A percentile compares a stretch with the other conserved stretches of the same genome.
phyloP scores from a whole-genome alignment of 1,140 invertebrate genomes.

The Drosophila quadrilineata region DNA sequence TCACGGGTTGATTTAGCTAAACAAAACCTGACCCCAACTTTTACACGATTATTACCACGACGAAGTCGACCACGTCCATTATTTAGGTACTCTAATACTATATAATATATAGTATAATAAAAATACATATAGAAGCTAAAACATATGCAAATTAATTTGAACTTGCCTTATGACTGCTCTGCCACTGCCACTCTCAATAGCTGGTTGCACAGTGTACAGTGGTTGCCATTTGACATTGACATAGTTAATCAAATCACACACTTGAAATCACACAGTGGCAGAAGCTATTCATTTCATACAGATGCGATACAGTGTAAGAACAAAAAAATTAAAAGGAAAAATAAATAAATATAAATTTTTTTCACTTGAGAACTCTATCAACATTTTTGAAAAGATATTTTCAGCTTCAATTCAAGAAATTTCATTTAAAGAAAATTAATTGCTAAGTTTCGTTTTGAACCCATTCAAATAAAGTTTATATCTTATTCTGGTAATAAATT shows the following conservation, averaged over 20 bases:
- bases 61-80: neutral
- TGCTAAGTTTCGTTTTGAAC: too few relatives aligned
- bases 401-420: too few relatives aligned
- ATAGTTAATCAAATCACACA: slow-evolving; percentile 29
- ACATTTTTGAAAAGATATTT: too few relatives aligned
- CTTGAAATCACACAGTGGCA: slow-evolving; percentile 10
- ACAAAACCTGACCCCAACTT: slow-evolving; percentile 2
- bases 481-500: slow-evolving; percentile 19
- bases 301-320: too few relatives aligned
- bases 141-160: slow-evolving; percentile 23
- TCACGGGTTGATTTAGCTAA: slow-evolving; percentile 12
- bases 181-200: neutral
- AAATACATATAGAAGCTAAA: too few relatives aligned
- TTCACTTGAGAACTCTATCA: neutral
- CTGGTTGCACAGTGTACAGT: neutral
- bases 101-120: too few relatives aligned
- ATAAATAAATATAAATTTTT: neutral
- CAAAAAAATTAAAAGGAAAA: neutral
- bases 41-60: neutral
- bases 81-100: too few relatives aligned
- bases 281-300: neutral
- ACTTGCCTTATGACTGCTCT: slow-evolving; percentile 7
- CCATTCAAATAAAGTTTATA: too few relatives aligned
- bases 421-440: too few relatives aligned
- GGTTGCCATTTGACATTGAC: slow-evolving; percentile 10